Percentiles rank a stretch among this genome's conserved stretches.
Evolutionary conservation across 2,113 vertebrate genomes (phyloP).

Genomic region (Motacilla tschutschensis): DNA sequence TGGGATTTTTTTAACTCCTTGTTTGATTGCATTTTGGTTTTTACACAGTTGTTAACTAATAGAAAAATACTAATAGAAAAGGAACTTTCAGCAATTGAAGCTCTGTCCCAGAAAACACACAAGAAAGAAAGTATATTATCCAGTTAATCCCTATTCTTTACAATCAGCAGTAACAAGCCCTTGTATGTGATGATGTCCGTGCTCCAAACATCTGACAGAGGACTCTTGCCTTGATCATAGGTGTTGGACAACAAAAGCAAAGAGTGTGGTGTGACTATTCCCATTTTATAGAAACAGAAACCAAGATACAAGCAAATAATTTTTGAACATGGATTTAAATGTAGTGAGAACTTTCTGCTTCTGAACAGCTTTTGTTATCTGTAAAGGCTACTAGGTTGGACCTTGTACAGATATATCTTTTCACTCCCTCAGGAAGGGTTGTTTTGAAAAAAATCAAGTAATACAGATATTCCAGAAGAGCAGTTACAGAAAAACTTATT

Average conservation of each 20-base stretch:
- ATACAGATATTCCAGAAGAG: not conserved
- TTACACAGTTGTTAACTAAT: not conserved
- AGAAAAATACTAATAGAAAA: not conserved
- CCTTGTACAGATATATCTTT: not conserved
- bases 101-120: not conserved
- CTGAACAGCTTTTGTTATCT: not conserved
- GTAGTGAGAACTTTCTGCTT: not conserved
- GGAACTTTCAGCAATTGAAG: not conserved
- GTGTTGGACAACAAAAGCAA: rapidly evolving
- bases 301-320: not conserved
- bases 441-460: not conserved
- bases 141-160: not conserved
- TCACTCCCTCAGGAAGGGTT: not conserved
- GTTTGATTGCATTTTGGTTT: not conserved
- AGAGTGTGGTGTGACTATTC: not conserved
- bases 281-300: not conserved
- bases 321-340: not conserved
- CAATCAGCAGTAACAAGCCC: not conserved
- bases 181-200: not conserved
- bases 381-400: not conserved
- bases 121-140: not conserved
- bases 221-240: not conserved
- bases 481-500: not conserved
- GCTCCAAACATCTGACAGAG: not conserved
- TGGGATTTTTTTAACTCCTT: not conserved